phyloP scores from a whole-genome alignment of 2,113 vertebrate genomes.

The Nipponia nippon region DNA sequence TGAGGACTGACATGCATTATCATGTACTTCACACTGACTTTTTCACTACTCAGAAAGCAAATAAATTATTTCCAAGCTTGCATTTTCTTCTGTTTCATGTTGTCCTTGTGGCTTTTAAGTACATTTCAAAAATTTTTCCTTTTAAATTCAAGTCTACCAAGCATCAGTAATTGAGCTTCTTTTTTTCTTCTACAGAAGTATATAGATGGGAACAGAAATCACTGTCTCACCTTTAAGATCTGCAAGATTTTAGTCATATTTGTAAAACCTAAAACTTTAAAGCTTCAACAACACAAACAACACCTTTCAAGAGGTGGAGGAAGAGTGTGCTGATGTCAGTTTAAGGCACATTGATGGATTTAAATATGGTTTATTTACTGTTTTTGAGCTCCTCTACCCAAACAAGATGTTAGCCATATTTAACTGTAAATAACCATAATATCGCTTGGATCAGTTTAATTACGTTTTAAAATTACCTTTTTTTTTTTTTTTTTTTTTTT shows the following conservation, averaged over 20 bases:
- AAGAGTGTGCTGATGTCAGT: background rate
- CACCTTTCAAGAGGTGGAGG: background rate
- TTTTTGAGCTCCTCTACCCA: background rate
- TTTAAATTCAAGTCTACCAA: background rate
- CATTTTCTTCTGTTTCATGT: background rate
- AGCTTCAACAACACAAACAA: background rate
- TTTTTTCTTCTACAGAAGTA: background rate
- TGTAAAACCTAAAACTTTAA: background rate
- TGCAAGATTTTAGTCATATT: background rate
- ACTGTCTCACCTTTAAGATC: background rate
- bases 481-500: background rate
- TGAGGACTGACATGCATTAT: background rate
- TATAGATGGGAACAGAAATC: background rate
- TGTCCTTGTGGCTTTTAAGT: background rate
- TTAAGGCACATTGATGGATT: background rate
- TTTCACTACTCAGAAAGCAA: conserved; percentile 34
- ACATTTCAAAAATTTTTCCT: background rate
- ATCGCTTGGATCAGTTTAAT: background rate
- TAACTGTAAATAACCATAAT: background rate
- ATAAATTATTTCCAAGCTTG: background rate
- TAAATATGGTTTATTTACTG: background rate
- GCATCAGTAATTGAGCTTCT: background rate
- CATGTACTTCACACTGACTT: background rate
- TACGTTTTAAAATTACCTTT: background rate
- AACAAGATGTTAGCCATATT: background rate